Evolutionary conservation across 2,113 vertebrate species (phyloP), one percentile per base, ranked within the genome.

Genomic region (Python bivittatus): DNA sequence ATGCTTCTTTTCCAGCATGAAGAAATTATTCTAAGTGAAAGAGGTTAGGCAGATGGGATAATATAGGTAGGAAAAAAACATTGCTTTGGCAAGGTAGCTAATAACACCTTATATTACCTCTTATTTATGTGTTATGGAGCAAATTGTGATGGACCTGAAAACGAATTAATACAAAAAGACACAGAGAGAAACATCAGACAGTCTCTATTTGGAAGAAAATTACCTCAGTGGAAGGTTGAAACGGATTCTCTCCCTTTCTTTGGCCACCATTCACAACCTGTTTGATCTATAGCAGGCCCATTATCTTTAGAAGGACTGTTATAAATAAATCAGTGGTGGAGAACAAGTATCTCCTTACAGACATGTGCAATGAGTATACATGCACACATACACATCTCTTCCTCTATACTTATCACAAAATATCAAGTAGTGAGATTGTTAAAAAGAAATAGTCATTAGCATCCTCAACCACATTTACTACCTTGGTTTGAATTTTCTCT

Each of bases 381-480:
- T 48, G 10, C 22, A 27, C 6, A 83, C 48, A n/a, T 6, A 22
- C 57, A 15, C 23, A 6, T 27, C 68, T 13, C 4, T 90, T 91
- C 91, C 11, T 1, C 6, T 91, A 90, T 94, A 93, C 90, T 92
- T 94, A 94, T 94, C 93, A 79, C 92, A 72, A 92, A 33, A 33
- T 93, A 91, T 60, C 72, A 11, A 93, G 84, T 92, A 97, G 93
- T 84, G 91, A 95, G 92, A 96, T 94, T 96, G 91, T 94, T 95
- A 97, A 96, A 94, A 97, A 96, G 93, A 95, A 96, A 96, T 95
- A 93, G 96, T 94, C 95, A 94, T 95, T 94, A 93, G 94, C 94
- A 52, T 90, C 93, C 96, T 96, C 68, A 58, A 22, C 0, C 27
- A 44, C 52, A 25, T 52, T 38, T 60, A 38, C 38, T 57, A 58